Evolutionary conservation across 1,140 invertebrate genomes (phyloP).

Genomic region (Procambarus virginalis): DNA sequence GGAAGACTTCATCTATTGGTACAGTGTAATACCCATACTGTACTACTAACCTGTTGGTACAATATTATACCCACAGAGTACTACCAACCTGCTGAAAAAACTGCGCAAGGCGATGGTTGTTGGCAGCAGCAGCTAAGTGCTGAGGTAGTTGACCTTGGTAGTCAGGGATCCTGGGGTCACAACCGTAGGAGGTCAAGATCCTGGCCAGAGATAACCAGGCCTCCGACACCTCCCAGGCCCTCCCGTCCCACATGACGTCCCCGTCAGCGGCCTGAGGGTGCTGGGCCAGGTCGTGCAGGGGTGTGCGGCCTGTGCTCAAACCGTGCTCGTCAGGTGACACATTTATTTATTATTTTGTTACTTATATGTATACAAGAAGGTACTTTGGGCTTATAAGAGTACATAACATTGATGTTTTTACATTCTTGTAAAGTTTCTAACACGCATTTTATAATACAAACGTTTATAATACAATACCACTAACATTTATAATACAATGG

Average conservation of each 20-base stretch:
- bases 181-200: conserved; percentile 19
- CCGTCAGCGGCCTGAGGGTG: background rate
- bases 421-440: too few relatives aligned
- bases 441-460: background rate
- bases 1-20: too few relatives aligned
- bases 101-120: background rate
- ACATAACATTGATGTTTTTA: too few relatives aligned
- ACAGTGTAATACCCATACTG: background rate
- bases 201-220: conserved; percentile 20
- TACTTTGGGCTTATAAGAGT: too few relatives aligned
- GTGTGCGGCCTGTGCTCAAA: conserved; percentile 17
- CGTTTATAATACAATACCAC: background rate
- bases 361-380: too few relatives aligned
- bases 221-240: conserved; percentile 15
- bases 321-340: background rate
- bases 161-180: conserved; percentile 39
- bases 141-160: background rate
- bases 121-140: background rate
- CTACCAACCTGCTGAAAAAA: conserved; percentile 13
- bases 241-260: conserved; percentile 34
- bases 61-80: background rate
- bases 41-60: background rate
- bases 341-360: background rate
- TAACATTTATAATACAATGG: background rate
- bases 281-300: conserved; percentile 11